Conservation (phyloP, 2,888 invertebrate genomes). For the Eupsilia transversa region DNA sequence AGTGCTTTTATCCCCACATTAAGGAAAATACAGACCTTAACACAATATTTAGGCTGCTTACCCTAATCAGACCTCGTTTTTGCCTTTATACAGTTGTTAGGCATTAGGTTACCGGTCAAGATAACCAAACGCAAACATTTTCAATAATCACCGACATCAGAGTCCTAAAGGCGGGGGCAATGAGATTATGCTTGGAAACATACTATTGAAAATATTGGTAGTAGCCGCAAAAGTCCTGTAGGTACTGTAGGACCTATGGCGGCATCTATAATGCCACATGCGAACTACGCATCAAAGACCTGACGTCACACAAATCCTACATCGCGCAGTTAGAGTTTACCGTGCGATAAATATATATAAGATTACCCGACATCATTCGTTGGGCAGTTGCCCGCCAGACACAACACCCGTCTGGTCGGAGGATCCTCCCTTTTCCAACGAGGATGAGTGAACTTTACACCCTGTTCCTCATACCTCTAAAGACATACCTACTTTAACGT, state of each 20-base stretch:
- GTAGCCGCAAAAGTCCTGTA: background rate
- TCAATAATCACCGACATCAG: constrained; percentile 62
- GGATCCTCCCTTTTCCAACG: too few relatives aligned
- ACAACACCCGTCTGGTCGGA: too few relatives aligned
- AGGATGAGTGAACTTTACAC: too few relatives aligned
- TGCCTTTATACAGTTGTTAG: constrained; percentile 39
- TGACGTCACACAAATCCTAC: too few relatives aligned
- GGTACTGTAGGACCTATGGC: background rate
- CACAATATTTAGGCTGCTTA: constrained; percentile 29
- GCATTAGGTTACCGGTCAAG: constrained; percentile 57
- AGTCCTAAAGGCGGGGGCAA: constrained; percentile 52
- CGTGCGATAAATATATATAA: too few relatives aligned
- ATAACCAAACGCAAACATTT: constrained; percentile 60
- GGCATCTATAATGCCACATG: too few relatives aligned
- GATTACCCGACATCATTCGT: too few relatives aligned
- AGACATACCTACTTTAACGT: background rate
- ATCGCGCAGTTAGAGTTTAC: too few relatives aligned
- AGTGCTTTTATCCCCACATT: constrained; percentile 26
- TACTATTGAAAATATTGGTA: constrained; percentile 36
- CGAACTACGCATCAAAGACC: too few relatives aligned
- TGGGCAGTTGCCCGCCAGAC: too few relatives aligned
- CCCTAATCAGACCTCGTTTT: constrained; percentile 47
- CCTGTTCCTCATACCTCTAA: too few relatives aligned
- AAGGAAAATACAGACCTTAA: constrained; percentile 34
- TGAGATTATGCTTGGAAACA: constrained; percentile 60